phyloP scores from a whole-genome alignment of 2,888 invertebrate genomes.

The Ctena decussata region DNA sequence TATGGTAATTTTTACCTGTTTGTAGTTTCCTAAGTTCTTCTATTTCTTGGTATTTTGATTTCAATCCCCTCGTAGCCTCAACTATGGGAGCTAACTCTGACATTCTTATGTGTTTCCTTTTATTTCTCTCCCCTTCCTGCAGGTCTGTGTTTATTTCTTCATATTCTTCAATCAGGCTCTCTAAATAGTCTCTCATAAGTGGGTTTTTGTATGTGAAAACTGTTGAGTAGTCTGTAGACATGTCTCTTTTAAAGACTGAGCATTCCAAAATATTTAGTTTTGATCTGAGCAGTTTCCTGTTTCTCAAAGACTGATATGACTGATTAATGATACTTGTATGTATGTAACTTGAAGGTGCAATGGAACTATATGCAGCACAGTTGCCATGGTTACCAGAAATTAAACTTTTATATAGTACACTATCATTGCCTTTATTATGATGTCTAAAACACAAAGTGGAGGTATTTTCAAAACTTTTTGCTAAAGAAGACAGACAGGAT shows the following conservation, averaged over 20 bases:
- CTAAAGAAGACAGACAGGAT: background rate
- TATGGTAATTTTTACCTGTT: slow-evolving; percentile 22
- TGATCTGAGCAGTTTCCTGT: too few relatives aligned
- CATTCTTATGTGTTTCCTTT: background rate
- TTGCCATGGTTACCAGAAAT: too few relatives aligned
- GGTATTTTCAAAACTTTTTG: background rate
- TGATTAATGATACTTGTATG: too few relatives aligned
- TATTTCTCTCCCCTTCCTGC: background rate
- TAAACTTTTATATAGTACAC: too few relatives aligned
- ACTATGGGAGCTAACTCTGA: background rate
- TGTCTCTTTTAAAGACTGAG: too few relatives aligned
- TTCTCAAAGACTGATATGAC: too few relatives aligned
- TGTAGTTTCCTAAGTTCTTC: slow-evolving; percentile 29
- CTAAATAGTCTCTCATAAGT: slow-evolving; percentile 31
- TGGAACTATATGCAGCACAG: too few relatives aligned
- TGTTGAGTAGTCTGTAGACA: slow-evolving; percentile 20
- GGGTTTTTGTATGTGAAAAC: slow-evolving; percentile 35
- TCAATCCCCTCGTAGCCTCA: slow-evolving; percentile 11
- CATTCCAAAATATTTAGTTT: too few relatives aligned
- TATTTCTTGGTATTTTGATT: slow-evolving; percentile 38
- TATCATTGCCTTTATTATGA: too few relatives aligned
- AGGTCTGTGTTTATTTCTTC: background rate
- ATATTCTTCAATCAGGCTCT: slow-evolving; percentile 29
- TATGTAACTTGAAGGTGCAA: too few relatives aligned
- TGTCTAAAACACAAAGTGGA: background rate